Evolutionary conservation across 2,888 invertebrate genomes (phyloP).

Genomic region (Spatulosminthurus flaviceps): DNA sequence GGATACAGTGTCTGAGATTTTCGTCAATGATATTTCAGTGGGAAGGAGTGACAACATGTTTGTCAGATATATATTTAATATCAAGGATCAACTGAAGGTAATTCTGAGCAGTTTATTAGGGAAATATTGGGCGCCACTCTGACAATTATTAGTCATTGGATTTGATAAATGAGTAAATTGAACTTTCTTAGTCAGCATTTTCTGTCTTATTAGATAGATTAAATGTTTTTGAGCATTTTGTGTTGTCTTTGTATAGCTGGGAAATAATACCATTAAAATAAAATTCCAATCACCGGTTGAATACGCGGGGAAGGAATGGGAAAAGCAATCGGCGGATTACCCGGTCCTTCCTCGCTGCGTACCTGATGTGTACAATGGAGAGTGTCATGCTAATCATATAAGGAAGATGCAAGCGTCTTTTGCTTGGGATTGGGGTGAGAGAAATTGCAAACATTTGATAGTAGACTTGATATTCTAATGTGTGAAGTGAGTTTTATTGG

Average conservation of each 20-base stretch:
- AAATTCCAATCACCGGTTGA: slow-evolving; percentile 74
- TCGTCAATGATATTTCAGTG: slow-evolving; percentile 67
- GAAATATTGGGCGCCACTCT: neutral
- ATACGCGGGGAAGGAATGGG: slow-evolving; percentile 68
- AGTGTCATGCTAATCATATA: slow-evolving; percentile 91
- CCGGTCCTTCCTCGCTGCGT: slow-evolving; percentile 81
- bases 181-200: no score
- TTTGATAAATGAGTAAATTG: neutral
- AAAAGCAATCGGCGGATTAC: slow-evolving; percentile 66
- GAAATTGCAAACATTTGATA: slow-evolving; percentile 79
- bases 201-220: no score
- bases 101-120: neutral
- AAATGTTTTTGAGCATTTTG: no score
- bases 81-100: slow-evolving; percentile 65
- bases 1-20: slow-evolving; percentile 68
- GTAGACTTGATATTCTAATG: neutral
- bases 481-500: no score
- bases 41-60: slow-evolving; percentile 68
- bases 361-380: slow-evolving; percentile 79
- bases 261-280: slow-evolving; percentile 72
- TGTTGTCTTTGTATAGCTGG: slow-evolving; percentile 63
- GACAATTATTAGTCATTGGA: neutral
- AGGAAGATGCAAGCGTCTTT: slow-evolving; percentile 95
- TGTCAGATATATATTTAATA: slow-evolving; percentile 67
- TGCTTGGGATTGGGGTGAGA: slow-evolving; percentile 92